phyloP scores from a whole-genome alignment of 2,888 invertebrate genomes.

The Heliconius aoede region DNA sequence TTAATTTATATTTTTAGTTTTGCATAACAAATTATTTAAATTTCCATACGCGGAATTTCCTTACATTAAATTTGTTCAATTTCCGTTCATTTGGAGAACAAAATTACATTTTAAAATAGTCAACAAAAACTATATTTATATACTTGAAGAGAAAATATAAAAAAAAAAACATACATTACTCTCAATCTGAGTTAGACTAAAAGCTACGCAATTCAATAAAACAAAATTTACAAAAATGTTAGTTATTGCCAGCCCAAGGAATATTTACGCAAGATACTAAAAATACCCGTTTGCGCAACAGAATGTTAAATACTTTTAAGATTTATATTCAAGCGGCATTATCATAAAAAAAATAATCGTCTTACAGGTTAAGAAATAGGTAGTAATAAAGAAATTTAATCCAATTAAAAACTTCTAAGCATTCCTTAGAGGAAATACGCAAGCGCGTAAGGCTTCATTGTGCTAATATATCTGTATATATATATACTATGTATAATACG shows the following conservation, averaged over 20 bases:
- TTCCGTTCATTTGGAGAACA: background rate
- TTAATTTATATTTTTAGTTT: too few species aligned
- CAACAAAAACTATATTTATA: background rate
- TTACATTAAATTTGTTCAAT: background rate
- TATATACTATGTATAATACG: background rate
- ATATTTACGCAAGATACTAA: constrained; percentile 1
- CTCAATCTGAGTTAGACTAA: background rate
- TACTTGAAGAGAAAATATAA: background rate
- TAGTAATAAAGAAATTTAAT: constrained; percentile 23
- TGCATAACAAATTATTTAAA: too few species aligned
- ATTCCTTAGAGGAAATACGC: constrained; percentile 23
- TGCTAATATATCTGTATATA: background rate
- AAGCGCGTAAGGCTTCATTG: constrained; percentile 12
- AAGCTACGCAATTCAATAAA: background rate
- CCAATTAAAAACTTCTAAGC: constrained; percentile 29
- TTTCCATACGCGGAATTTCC: too few species aligned
- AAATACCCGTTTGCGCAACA: constrained; percentile 11
- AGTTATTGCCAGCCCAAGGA: background rate
- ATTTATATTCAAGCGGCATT: background rate
- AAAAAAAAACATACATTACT: background rate
- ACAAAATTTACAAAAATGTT: background rate
- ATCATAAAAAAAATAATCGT: background rate
- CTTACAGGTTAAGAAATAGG: background rate
- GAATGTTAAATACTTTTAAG: background rate
- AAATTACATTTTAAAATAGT: background rate